A percentile compares a stretch with the other conserved stretches of the same genome.
Conservation (phyloP, 2,797 vertebrate species). For the Mus spretus region DNA sequence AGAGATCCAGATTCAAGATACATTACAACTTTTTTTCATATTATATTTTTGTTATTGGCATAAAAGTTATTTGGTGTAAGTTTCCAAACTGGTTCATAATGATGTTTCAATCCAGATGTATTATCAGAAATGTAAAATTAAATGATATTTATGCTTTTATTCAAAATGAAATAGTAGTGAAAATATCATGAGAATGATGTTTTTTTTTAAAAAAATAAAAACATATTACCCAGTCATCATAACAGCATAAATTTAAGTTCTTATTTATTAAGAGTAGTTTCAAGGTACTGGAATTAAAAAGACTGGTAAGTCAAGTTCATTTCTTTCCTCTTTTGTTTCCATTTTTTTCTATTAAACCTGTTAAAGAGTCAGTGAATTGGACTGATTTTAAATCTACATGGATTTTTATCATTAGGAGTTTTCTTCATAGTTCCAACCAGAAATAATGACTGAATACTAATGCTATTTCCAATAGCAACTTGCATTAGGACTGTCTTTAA, state of each 20-base stretch:
- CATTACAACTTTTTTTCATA: background rate
- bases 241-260: slow-evolving; percentile 22
- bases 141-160: background rate
- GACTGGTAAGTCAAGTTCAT: slow-evolving; percentile 82
- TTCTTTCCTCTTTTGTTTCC: slow-evolving; percentile 81
- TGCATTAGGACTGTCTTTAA: slow-evolving; percentile 80
- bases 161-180: background rate
- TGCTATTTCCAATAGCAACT: slow-evolving; percentile 80
- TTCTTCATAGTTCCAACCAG: slow-evolving; percentile 73
- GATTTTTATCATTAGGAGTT: slow-evolving; percentile 82
- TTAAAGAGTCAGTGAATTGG: slow-evolving; percentile 78
- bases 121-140: background rate
- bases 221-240: slow-evolving; percentile 38
- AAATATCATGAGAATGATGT: background rate
- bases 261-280: slow-evolving; percentile 66
- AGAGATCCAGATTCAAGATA: background rate
- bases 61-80: background rate
- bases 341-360: slow-evolving; percentile 79
- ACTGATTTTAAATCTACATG: slow-evolving; percentile 77
- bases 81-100: background rate
- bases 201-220: background rate
- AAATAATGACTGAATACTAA: slow-evolving; percentile 85
- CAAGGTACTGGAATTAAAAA: slow-evolving; percentile 76
- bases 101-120: background rate
- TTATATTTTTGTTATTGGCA: background rate